Conservation (phyloP, 2,888 invertebrate genomes). For the Stenoptilia bipunctidactyla region DNA sequence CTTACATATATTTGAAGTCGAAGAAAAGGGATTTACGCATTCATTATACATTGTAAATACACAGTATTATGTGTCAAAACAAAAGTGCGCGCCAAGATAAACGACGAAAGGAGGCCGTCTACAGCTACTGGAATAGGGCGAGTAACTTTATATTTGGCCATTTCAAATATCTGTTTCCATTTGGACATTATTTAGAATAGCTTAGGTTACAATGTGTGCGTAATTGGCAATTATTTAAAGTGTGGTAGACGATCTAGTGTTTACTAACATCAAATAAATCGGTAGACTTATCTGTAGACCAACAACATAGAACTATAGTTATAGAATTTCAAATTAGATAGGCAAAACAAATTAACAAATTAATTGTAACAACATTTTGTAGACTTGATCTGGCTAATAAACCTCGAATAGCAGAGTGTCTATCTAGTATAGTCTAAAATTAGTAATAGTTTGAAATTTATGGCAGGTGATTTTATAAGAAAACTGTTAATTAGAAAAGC, state of each 20-base stretch:
- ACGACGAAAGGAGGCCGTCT: constrained; percentile 38
- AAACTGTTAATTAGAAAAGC: constrained; percentile 46
- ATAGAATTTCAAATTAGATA: constrained; percentile 48
- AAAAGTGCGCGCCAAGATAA: constrained; percentile 16
- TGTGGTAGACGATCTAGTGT: constrained; percentile 53
- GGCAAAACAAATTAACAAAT: constrained; percentile 27
- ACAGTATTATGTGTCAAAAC: not conserved
- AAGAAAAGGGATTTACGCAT: constrained; percentile 39
- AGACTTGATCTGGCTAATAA: constrained; percentile 45
- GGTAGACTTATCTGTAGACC: constrained; percentile 35
- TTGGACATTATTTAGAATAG: constrained; percentile 37
- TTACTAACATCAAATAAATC: constrained; percentile 31
- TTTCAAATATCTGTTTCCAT: constrained; percentile 3
- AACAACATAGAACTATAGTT: constrained; percentile 39
- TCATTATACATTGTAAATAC: not conserved
- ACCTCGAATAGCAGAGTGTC: constrained; percentile 40
- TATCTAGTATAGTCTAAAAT: constrained; percentile 35
- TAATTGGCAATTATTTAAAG: constrained; percentile 30
- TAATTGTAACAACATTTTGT: constrained; percentile 38
- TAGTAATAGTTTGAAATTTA: constrained; percentile 38
- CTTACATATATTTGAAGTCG: constrained; percentile 11
- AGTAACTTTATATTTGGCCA: constrained; percentile 41
- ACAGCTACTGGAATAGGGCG: constrained; percentile 52
- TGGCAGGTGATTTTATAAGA: constrained; percentile 42
- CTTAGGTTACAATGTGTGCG: constrained; percentile 37